Conservation (phyloP, 2,888 invertebrate genomes). For the Papilio gigon region DNA sequence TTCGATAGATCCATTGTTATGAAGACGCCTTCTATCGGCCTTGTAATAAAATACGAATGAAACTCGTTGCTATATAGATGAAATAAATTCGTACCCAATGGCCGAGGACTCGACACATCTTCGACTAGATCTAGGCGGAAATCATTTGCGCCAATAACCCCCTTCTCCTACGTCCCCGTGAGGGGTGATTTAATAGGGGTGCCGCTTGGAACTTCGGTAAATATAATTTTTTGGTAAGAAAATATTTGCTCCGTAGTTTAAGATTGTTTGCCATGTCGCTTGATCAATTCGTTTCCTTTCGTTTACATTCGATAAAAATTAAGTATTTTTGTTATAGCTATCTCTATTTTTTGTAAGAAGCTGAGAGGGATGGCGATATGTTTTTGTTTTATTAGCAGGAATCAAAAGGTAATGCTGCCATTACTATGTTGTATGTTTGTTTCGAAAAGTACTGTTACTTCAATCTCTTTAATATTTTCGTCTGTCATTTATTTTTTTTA, state of each 20-base stretch:
- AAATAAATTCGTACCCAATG: constrained; percentile 55
- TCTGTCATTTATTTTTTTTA: neutral
- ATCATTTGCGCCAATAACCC: constrained; percentile 73
- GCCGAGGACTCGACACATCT: constrained; percentile 52
- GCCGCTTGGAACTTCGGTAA: constrained; percentile 58
- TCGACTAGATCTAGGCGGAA: constrained; percentile 61
- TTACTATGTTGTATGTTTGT: neutral
- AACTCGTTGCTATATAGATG: constrained; percentile 43
- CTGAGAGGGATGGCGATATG: neutral
- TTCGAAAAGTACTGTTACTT: neutral
- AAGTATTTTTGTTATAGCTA: constrained; percentile 25
- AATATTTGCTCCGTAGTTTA: constrained; percentile 58
- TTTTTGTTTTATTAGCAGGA: neutral
- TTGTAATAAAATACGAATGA: constrained; percentile 48
- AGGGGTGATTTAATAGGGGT: constrained; percentile 61
- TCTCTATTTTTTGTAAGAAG: neutral
- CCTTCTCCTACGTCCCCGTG: constrained; percentile 45
- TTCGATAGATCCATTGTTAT: constrained; percentile 42
- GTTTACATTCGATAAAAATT: constrained; percentile 37
- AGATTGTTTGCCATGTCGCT: constrained; percentile 46
- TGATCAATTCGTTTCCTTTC: constrained; percentile 42
- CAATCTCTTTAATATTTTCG: neutral
- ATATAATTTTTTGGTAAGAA: constrained; percentile 66
- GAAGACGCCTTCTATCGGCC: constrained; percentile 35
- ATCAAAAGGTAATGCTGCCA: neutral